These are phyloP conservation scores for Nemoura dubitans DNA, from an alignment of 2,888 invertebrate genomes.

Conservation along the genomic window DNA sequence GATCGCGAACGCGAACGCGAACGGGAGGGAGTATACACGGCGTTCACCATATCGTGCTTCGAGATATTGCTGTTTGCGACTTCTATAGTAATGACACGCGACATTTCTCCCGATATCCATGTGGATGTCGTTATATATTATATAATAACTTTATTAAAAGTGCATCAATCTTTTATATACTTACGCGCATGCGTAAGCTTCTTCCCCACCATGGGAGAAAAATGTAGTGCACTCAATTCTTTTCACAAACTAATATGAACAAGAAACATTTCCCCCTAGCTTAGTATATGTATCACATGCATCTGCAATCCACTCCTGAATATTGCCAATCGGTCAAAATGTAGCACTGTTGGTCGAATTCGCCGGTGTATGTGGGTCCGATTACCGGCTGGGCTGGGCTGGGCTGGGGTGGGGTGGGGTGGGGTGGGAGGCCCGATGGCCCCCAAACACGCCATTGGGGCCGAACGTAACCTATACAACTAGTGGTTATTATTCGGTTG, in stretches of 20 bases:
- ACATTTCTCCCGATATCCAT: background rate
- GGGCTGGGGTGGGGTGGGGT: no score
- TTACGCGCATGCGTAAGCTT: no score
- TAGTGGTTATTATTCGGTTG: constrained; percentile 19
- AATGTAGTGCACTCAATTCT: background rate
- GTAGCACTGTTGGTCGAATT: background rate
- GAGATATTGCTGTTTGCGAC: background rate
- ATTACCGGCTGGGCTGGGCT: background rate
- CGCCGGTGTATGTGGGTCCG: background rate
- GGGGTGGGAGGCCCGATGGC: background rate
- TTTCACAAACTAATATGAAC: background rate
- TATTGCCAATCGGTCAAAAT: constrained; percentile 45
- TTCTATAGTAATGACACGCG: background rate
- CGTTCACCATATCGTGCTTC: background rate
- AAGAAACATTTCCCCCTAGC: background rate
- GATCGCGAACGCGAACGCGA: background rate
- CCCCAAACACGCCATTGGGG: constrained; percentile 9
- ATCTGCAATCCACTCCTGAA: constrained; percentile 39
- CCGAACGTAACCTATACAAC: background rate
- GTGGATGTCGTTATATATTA: background rate
- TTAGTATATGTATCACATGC: background rate
- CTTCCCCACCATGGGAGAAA: background rate
- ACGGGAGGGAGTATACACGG: background rate
- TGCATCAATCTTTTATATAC: background rate
- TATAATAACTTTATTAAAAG: background rate